Evolutionary conservation across 2,113 vertebrate genomes (phyloP).

Genomic region (Stercorarius parasiticus): DNA sequence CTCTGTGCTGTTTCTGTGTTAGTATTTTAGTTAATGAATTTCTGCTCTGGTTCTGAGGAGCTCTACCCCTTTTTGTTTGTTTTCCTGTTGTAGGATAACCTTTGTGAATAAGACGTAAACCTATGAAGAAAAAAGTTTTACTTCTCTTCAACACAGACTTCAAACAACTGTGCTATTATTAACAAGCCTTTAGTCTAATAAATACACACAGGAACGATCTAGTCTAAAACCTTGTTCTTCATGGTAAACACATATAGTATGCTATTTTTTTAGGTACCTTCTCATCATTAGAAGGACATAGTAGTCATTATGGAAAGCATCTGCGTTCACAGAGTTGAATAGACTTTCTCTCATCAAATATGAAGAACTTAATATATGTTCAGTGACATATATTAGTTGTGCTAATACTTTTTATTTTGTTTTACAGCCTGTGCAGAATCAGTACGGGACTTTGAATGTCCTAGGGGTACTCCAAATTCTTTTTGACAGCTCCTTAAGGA

Average conservation of each 20-base stretch:
- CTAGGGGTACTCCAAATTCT: neutral
- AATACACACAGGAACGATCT: neutral
- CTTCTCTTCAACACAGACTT: neutral
- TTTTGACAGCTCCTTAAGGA: slow-evolving; percentile 42
- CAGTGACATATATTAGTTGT: neutral
- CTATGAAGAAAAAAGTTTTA: neutral
- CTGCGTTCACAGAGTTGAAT: neutral
- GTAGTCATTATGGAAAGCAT: neutral
- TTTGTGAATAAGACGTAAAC: neutral
- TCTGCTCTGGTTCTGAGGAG: neutral
- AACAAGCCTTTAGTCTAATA: neutral
- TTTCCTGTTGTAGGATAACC: neutral
- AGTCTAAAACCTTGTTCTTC: neutral
- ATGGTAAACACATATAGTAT: neutral
- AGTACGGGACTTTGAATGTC: neutral
- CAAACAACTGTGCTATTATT: neutral
- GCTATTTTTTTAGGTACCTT: neutral
- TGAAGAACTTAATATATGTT: neutral
- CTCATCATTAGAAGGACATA: neutral
- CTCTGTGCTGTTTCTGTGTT: neutral
- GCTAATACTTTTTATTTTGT: neutral
- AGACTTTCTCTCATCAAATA: neutral
- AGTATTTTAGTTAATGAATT: neutral
- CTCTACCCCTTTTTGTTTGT: neutral
- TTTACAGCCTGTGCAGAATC: neutral